A percentile compares a stretch with the other conserved stretches of the same genome.
Evolutionary conservation across 1,140 invertebrate genomes (phyloP).

Genomic region (Trypoxylus dichotomus): DNA sequence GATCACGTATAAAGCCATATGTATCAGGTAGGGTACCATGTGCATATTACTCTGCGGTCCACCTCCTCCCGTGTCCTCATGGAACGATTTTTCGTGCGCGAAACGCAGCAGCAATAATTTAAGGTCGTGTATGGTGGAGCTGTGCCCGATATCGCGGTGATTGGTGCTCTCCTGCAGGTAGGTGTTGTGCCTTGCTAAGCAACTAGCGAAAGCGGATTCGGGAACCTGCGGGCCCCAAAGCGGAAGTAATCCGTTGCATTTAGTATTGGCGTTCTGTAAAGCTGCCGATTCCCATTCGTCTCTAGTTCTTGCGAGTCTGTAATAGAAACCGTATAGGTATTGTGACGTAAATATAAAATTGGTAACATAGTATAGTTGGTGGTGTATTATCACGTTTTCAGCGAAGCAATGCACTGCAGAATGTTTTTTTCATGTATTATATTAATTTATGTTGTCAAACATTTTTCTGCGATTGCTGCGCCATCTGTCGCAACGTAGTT

Average conservation of each 20-base stretch:
- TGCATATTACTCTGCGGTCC: conserved; percentile 97
- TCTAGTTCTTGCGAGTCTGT: conserved; percentile 66
- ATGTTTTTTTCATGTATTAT: no score
- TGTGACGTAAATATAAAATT: no score
- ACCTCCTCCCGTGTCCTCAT: conserved; percentile 95
- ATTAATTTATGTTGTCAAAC: no score
- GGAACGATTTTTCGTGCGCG: conserved; percentile 92
- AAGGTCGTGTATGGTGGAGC: conserved; percentile 89
- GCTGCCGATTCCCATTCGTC: conserved; percentile 98
- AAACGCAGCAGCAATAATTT: conserved; percentile 89
- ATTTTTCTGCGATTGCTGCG: no score
- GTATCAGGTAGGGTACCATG: conserved; percentile 90
- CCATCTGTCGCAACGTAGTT: no score
- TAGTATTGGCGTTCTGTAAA: conserved; percentile 95
- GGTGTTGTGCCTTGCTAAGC: conserved; percentile 86
- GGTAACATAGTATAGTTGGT: no score
- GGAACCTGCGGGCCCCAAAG: conserved; percentile 95
- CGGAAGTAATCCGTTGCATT: conserved; percentile 94
- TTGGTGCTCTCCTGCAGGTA: conserved; percentile 85
- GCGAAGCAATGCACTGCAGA: no score
- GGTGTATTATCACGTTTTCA: no score
- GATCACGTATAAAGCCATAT: conserved; percentile 94
- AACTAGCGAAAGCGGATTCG: conserved; percentile 92
- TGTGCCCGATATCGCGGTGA: conserved; percentile 85
- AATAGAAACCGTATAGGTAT: no score